Percentiles rank a stretch among this genome's conserved stretches.
Evolutionary conservation across 2,113 vertebrate genomes (phyloP).

Genomic region (Leptocoma aspasia): DNA sequence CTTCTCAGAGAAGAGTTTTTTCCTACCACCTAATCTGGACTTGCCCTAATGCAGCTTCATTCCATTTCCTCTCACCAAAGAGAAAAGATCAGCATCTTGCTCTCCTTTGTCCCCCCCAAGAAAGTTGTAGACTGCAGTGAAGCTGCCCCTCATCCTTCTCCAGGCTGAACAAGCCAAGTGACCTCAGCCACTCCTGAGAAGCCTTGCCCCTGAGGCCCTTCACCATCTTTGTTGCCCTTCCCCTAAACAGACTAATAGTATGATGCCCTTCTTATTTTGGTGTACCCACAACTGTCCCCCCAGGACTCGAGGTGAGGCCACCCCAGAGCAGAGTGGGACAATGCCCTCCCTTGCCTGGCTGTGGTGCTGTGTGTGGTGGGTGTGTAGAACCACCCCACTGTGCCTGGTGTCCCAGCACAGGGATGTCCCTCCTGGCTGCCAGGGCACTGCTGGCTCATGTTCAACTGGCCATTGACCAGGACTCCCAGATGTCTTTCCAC

Average conservation of each 20-base stretch:
- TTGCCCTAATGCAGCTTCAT: neutral
- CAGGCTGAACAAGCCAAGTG: neutral
- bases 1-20: neutral
- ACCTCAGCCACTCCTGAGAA: neutral
- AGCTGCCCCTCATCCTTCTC: neutral
- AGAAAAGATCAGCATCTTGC: neutral
- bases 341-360: neutral
- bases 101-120: accelerated
- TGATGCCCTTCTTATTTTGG: neutral
- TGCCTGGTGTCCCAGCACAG: neutral
- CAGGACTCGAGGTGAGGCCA: neutral
- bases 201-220: neutral
- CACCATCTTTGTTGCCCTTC: neutral
- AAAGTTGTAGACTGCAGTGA: neutral
- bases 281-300: neutral
- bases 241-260: neutral
- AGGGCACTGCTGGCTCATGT: neutral
- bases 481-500: neutral
- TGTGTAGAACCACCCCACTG: too few species aligned
- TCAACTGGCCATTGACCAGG: neutral
- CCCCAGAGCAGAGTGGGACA: neutral
- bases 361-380: too few species aligned
- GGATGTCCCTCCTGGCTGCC: neutral
- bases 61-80: neutral
- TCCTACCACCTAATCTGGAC: neutral